Conservation (phyloP, 2,797 vertebrate species). For the Benthosema pterotum region DNA sequence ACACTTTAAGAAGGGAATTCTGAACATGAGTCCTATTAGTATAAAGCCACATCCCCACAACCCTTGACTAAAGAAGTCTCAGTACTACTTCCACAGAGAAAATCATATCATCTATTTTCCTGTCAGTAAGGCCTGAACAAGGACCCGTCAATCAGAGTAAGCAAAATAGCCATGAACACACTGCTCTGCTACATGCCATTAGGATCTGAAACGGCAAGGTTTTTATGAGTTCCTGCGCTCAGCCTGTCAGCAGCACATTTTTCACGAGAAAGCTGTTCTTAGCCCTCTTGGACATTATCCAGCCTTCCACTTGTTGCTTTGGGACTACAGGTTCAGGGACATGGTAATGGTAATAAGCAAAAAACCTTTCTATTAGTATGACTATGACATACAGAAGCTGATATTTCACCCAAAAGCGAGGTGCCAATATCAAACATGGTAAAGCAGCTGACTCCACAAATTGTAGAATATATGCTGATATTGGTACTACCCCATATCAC, state of each 20-base stretch:
- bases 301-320: constrained; percentile 57
- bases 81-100: constrained; percentile 51
- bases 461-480: background rate
- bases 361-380: constrained; percentile 30
- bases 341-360: constrained; percentile 16
- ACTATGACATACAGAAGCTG: constrained; percentile 44
- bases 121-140: constrained; percentile 64
- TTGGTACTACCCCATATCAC: background rate
- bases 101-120: constrained; percentile 59
- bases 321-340: constrained; percentile 35
- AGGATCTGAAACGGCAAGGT: constrained; percentile 51
- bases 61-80: constrained; percentile 52
- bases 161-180: constrained; percentile 47
- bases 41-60: constrained; percentile 46
- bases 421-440: constrained; percentile 5
- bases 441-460: background rate
- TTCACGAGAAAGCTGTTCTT: constrained; percentile 84
- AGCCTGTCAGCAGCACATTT: constrained; percentile 87
- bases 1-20: constrained; percentile 31
- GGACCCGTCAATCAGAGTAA: constrained; percentile 63
- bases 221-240: constrained; percentile 71
- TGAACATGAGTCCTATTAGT: constrained; percentile 36
- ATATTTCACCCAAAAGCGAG: constrained; percentile 19
- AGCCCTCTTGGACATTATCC: constrained; percentile 85
- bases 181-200: constrained; percentile 60